Conservation (phyloP, 2,797 vertebrate genomes). For the Sebastes variabilis region DNA sequence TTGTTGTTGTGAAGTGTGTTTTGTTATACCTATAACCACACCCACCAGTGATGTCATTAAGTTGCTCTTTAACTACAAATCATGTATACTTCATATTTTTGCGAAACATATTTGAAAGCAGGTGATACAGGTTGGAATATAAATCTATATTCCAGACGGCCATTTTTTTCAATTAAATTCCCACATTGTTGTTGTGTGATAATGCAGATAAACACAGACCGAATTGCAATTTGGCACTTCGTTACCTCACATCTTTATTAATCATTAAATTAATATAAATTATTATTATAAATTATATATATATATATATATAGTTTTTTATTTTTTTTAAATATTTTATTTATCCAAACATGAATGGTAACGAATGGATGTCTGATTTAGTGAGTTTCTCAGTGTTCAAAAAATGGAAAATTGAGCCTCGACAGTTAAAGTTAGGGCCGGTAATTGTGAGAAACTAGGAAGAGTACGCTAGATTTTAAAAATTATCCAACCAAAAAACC, state of each 20-base stretch:
- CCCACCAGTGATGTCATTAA: too few relatives aligned
- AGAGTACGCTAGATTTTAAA: too few relatives aligned
- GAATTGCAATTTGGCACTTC: not conserved
- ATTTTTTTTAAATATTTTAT: too few relatives aligned
- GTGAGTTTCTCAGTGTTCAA: not conserved
- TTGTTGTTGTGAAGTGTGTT: not conserved
- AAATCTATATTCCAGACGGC: too few relatives aligned
- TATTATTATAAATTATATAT: too few relatives aligned
- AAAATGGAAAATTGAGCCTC: too few relatives aligned
- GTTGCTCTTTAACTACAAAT: not conserved
- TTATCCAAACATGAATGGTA: too few relatives aligned
- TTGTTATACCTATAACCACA: not conserved
- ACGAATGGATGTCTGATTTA: not conserved
- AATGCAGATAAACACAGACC: not conserved
- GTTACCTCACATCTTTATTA: not conserved
- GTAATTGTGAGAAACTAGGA: rapidly evolving
- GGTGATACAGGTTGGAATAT: not conserved
- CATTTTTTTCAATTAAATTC: too few relatives aligned
- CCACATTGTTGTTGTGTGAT: not conserved
- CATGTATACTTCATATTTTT: rapidly evolving
- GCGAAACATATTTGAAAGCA: not conserved
- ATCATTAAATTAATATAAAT: too few relatives aligned
- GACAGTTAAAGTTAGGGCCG: too few relatives aligned
- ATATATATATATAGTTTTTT: too few relatives aligned
- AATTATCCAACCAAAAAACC: too few relatives aligned